Evolutionary conservation across 1,140 invertebrate genomes (phyloP).

Genomic region (Sinella curviseta): DNA sequence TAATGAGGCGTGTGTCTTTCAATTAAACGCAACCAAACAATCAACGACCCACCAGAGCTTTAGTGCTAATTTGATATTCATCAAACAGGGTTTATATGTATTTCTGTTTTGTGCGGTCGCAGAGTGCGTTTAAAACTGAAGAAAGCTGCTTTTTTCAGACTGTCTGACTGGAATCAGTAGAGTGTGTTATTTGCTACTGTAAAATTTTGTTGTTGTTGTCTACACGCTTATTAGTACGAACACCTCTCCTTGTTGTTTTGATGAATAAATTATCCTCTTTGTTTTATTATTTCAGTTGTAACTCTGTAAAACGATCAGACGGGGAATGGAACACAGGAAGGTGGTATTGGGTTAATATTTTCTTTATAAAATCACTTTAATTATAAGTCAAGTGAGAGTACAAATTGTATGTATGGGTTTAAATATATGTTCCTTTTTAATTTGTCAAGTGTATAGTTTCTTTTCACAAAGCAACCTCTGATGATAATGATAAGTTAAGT

Average conservation of each 20-base stretch:
- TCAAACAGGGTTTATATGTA: not conserved
- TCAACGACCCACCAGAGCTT: not conserved
- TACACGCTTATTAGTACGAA: not conserved
- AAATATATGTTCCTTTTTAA: not conserved
- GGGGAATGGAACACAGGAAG: not conserved
- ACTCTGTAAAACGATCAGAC: not conserved
- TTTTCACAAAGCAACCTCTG: not conserved
- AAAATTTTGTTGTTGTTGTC: too few relatives aligned
- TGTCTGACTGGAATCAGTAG: not conserved
- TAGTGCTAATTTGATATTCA: not conserved
- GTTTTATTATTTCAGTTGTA: not conserved
- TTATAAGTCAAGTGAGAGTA: not conserved
- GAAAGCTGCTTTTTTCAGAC: not conserved
- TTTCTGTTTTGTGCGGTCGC: not conserved
- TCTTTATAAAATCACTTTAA: slow-evolving; percentile 4
- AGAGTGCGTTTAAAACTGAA: not conserved
- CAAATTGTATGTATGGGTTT: not conserved
- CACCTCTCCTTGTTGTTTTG: not conserved
- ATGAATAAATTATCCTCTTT: slow-evolving; percentile 7
- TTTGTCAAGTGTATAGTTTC: not conserved
- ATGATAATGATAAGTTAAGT: not conserved
- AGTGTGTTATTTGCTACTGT: too few relatives aligned
- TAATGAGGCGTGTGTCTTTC: slow-evolving; percentile 12
- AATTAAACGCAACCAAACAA: slow-evolving; percentile 11
- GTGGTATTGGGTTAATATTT: not conserved